These are phyloP conservation scores for Epistrophella euchroma DNA, from an alignment of 2,888 invertebrate genomes.

Conservation along the genomic window DNA sequence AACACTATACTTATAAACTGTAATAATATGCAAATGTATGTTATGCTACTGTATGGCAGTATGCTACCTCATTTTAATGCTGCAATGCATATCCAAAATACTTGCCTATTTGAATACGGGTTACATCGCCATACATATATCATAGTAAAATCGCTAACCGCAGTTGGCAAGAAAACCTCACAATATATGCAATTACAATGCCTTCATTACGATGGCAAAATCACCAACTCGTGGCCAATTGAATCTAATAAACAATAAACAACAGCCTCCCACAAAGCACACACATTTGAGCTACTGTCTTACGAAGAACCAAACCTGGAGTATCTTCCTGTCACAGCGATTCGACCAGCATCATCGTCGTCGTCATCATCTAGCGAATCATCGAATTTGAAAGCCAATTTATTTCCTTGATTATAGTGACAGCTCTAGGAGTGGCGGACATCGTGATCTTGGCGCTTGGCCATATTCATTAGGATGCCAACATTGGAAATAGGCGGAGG, in stretches of 20 bases:
- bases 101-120: slow-evolving; percentile 18
- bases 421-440: slow-evolving; percentile 63
- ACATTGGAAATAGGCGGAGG: not conserved
- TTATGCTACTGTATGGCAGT: not conserved
- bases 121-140: not conserved
- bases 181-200: slow-evolving; percentile 61
- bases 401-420: slow-evolving; percentile 66
- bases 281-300: slow-evolving; percentile 59
- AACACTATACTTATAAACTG: not conserved
- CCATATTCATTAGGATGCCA: slow-evolving; percentile 36
- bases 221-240: slow-evolving; percentile 55
- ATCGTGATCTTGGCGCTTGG: slow-evolving; percentile 55
- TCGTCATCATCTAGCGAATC: slow-evolving; percentile 53
- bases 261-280: slow-evolving; percentile 65
- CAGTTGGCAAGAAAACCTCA: slow-evolving; percentile 26
- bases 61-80: slow-evolving; percentile 23
- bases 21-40: slow-evolving; percentile 20
- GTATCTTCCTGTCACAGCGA: slow-evolving; percentile 25
- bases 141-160: slow-evolving; percentile 21
- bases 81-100: slow-evolving; percentile 21
- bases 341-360: not conserved
- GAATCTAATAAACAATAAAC: slow-evolving; percentile 52
- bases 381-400: slow-evolving; percentile 69
- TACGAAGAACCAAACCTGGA: slow-evolving; percentile 40
- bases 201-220: slow-evolving; percentile 51